These are phyloP conservation scores for Siderastrea radians DNA, from an alignment of 92 coral and sea anemone genomes.

Conservation along the genomic window DNA sequence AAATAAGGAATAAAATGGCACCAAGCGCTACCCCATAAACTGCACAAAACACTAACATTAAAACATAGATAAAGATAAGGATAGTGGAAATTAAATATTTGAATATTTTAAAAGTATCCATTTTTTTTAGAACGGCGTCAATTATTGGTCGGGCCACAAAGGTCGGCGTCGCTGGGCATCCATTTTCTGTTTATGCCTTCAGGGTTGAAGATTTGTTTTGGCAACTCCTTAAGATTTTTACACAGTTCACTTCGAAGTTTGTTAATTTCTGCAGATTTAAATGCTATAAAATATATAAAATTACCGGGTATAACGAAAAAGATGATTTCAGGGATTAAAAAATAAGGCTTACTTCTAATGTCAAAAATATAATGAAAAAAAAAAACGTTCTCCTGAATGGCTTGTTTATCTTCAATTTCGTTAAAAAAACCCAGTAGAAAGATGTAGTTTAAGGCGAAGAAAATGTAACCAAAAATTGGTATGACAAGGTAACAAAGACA, in stretches of 20 bases:
- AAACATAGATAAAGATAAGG: neutral
- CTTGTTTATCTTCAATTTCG: slow-evolving; percentile 7
- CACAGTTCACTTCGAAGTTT: neutral
- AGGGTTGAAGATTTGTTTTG: neutral
- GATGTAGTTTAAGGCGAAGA: neutral
- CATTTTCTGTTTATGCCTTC: neutral
- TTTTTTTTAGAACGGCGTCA: neutral
- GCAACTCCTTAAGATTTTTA: neutral
- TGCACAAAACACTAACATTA: neutral
- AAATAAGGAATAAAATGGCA: neutral
- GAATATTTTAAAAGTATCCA: too few relatives aligned
- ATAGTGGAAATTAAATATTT: neutral
- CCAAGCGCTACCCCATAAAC: neutral
- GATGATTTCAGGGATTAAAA: neutral
- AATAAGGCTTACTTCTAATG: neutral
- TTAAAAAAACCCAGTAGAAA: neutral
- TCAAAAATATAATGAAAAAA: neutral
- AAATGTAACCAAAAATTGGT: neutral
- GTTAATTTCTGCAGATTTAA: too few relatives aligned
- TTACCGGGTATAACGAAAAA: slow-evolving; percentile 1
- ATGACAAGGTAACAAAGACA: neutral
- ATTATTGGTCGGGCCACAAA: neutral
- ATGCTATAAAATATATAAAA: neutral
- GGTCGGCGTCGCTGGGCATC: too few relatives aligned
- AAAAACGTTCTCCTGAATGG: neutral